phyloP scores from a whole-genome alignment of 2,113 vertebrate genomes.

The Eretmochelys imbricata region DNA sequence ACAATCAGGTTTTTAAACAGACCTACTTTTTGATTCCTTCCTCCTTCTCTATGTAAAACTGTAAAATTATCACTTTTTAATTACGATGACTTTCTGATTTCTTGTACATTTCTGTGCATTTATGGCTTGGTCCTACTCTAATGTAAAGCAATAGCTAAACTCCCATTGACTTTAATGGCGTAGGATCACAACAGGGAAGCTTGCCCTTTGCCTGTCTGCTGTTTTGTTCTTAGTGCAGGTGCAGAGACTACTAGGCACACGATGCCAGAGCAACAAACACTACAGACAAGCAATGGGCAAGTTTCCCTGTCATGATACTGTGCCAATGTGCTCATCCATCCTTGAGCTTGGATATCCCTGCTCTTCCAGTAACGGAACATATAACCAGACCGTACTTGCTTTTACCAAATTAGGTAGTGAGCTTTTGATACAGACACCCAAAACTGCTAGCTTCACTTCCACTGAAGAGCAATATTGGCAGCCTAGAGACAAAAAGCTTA shows the following conservation, averaged over 20 bases:
- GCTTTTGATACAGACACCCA: background rate
- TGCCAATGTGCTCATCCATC: background rate
- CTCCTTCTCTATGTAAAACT: background rate
- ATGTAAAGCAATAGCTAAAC: rapidly evolving
- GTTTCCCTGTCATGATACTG: background rate
- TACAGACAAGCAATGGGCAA: background rate
- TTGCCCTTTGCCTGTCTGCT: background rate
- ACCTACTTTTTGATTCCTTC: conserved; percentile 1
- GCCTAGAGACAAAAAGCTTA: background rate
- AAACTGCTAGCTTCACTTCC: background rate
- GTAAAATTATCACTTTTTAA: background rate
- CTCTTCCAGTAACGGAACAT: rapidly evolving
- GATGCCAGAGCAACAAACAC: conserved; percentile 50
- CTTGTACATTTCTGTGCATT: background rate
- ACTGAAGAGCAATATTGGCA: background rate
- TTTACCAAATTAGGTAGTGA: rapidly evolving
- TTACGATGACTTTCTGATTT: background rate
- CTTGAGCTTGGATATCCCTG: rapidly evolving
- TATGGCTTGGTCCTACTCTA: background rate
- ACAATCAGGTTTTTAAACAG: conserved; percentile 19
- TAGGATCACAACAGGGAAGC: background rate
- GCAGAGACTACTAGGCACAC: background rate
- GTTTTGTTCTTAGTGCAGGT: background rate
- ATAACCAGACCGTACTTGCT: rapidly evolving
- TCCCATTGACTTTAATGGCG: rapidly evolving